Conservation (phyloP, 2,888 invertebrate species). For the Cabera pusaria region DNA sequence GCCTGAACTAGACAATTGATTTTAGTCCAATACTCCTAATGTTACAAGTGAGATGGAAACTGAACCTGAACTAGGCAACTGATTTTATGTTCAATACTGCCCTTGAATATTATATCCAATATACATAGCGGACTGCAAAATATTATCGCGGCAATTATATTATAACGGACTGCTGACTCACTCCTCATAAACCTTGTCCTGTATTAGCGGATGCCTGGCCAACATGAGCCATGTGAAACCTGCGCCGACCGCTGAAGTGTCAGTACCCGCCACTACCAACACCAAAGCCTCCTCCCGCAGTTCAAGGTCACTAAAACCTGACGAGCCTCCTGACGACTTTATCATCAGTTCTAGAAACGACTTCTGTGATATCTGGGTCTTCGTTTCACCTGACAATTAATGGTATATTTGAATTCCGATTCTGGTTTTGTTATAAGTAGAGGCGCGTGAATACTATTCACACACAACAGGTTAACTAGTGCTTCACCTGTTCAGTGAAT, state of each 20-base stretch:
- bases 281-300: constrained; percentile 52
- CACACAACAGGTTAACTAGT: too few relatives aligned
- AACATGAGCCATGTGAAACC: constrained; percentile 46
- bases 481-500: too few relatives aligned
- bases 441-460: too few relatives aligned
- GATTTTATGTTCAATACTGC: too few relatives aligned
- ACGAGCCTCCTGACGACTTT: constrained; percentile 32
- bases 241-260: constrained; percentile 50
- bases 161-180: too few relatives aligned
- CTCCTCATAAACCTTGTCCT: constrained; percentile 49
- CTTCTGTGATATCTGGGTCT: constrained; percentile 18
- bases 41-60: too few relatives aligned
- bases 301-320: constrained; percentile 41
- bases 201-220: constrained; percentile 42
- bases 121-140: too few relatives aligned
- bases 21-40: too few relatives aligned
- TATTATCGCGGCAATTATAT: too few relatives aligned
- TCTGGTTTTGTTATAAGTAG: constrained; percentile 15
- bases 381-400: constrained; percentile 10
- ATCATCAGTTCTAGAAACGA: constrained; percentile 51
- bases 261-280: constrained; percentile 51
- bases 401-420: background rate
- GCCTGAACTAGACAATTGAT: too few relatives aligned
- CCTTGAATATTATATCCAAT: too few relatives aligned
- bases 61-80: too few relatives aligned